Base-by-base conservation (phyloP, 2,888 invertebrate species). In the Diarsia dahlii region DNA sequence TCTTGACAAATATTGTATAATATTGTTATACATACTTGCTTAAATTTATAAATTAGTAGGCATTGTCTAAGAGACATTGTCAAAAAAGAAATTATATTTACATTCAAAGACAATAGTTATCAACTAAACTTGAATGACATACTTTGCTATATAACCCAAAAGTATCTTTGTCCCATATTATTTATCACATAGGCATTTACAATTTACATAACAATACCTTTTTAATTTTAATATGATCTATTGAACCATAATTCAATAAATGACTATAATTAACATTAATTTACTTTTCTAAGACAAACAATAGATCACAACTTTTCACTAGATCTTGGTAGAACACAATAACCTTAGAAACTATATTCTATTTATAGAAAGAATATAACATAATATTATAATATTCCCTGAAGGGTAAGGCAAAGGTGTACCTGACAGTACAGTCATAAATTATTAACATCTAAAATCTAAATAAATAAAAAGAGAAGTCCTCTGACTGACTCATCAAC, bases 331-430 rank as follows among this genome's bases (percentile, higher is more conserved):
- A 52, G 15, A 28, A 34, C 46, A 58, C 34, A 3, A 50, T 67
- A 81, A 69, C 54, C 39, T 70, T 60, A 56, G 20, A 45, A n/a
- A 56, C 56, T 50, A 50, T 8, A 50, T 56, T 82, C 23, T 56
- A 6, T 6, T 2, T n/a, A 13, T 23, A 56, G 13, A 56, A 56
- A 23, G 23, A 23, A 13, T 3, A n/a, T 54, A 56, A 12, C 5
- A 56, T 54, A 56, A 56, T 5, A 54, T 54, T 12, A 54, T 5
- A 12, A 5, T 54, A 10, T 54, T 0, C 4, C 5, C 12, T 2
- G 28, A 5, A 54, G 54, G 23, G n/a, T n/a, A 12, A n/a, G n/a
- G n/a, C 54, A 54, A 12, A 54, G 52, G 10, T 52, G 39, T 39
- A 39, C 39, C 39, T 39, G 20, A 20, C 52, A n/a, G n/a, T n/a